These are phyloP conservation scores for Caenorhabditis uteleia DNA, from an alignment of 2,888 invertebrate species.

Conservation along the genomic window DNA sequence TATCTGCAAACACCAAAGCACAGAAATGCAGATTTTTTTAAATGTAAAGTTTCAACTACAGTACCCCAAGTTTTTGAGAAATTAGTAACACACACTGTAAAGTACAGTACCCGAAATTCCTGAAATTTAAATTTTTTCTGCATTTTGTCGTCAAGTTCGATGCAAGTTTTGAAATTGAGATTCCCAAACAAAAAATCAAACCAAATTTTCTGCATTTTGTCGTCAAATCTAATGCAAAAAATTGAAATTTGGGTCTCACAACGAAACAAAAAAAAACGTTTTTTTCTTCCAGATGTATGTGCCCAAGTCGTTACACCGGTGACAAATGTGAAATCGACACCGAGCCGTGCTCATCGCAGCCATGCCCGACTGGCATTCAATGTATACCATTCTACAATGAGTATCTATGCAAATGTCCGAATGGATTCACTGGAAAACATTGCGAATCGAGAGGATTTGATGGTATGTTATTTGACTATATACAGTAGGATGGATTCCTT, in stretches of 20 bases:
- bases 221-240: too few species aligned
- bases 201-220: background rate
- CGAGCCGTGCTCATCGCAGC: slow-evolving; percentile 86
- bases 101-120: background rate
- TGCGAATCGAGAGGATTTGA: slow-evolving; percentile 74
- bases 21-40: too few species aligned
- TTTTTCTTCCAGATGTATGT: slow-evolving; percentile 78
- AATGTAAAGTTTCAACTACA: too few species aligned
- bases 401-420: slow-evolving; percentile 80
- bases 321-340: slow-evolving; percentile 83
- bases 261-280: slow-evolving; percentile 7
- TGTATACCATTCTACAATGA: slow-evolving; percentile 76
- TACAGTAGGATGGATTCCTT: slow-evolving; percentile 43
- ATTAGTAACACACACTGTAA: too few species aligned
- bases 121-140: background rate
- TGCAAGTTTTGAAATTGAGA: too few species aligned
- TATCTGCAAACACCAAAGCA: too few species aligned
- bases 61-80: too few species aligned
- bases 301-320: slow-evolving; percentile 82
- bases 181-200: slow-evolving; percentile 66
- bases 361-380: slow-evolving; percentile 83
- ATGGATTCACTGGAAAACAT: slow-evolving; percentile 77
- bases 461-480: too few species aligned
- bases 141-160: too few species aligned
- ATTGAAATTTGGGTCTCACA: too few species aligned